phyloP scores from a whole-genome alignment of 1,140 invertebrate species.

The Armadillidium nasatum region DNA sequence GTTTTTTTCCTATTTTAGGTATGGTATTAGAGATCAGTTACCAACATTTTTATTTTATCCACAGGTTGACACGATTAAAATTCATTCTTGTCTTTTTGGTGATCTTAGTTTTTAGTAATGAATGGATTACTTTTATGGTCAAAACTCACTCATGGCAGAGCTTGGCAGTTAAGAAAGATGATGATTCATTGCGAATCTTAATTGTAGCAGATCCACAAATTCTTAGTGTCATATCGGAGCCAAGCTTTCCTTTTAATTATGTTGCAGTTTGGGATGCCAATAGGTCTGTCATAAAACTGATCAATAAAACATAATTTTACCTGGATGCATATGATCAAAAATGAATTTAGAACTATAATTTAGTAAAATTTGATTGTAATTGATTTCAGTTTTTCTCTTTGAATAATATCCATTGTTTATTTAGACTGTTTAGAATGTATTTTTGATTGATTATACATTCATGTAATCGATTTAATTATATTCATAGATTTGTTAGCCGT shows the following conservation, averaged over 20 bases:
- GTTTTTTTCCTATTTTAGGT: no score
- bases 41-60: no score
- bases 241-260: conserved; percentile 52
- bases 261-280: conserved; percentile 73
- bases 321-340: no score
- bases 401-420: no score
- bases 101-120: neutral
- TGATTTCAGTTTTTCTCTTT: no score
- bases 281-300: conserved; percentile 55
- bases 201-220: conserved; percentile 91
- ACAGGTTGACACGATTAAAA: neutral
- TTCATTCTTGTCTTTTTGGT: neutral
- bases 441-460: no score
- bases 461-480: no score
- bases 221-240: conserved; percentile 68
- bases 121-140: neutral
- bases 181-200: conserved; percentile 55
- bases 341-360: no score
- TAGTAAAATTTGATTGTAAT: no score
- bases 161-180: neutral
- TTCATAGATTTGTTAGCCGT: conserved; percentile 64
- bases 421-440: no score
- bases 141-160: neutral
- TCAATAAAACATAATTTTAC: no score
- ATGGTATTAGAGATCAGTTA: no score